These are phyloP conservation scores for Apis florea DNA, from an alignment of 1,140 invertebrate genomes.

Conservation along the genomic window DNA sequence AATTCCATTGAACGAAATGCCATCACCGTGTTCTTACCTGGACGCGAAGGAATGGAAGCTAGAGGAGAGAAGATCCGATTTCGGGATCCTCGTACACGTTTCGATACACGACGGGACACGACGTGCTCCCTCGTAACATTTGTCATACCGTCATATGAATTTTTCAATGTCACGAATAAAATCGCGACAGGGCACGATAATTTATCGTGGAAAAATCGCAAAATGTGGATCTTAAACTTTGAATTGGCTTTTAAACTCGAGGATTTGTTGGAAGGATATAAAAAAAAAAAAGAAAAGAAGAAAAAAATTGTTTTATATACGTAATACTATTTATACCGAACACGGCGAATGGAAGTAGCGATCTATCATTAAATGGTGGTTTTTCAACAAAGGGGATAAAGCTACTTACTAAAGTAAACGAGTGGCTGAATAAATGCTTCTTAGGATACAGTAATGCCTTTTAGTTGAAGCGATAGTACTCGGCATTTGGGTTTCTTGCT, in stretches of 20 bases:
- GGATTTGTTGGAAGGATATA: neutral
- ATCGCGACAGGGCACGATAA: neutral
- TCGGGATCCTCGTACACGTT: slow-evolving; percentile 16
- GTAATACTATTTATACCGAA: no score
- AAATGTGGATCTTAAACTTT: neutral
- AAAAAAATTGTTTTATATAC: neutral
- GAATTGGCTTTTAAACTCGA: neutral
- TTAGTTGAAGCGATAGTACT: slow-evolving; percentile 53
- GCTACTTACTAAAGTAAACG: slow-evolving; percentile 36
- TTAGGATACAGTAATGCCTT: slow-evolving; percentile 56
- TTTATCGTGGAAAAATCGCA: neutral
- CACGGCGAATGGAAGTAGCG: neutral
- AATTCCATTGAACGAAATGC: slow-evolving; percentile 76
- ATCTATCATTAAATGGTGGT: slow-evolving; percentile 2
- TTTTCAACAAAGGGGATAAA: slow-evolving; percentile 11
- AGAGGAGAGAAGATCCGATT: slow-evolving; percentile 23
- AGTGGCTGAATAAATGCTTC: slow-evolving; percentile 45
- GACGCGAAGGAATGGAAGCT: slow-evolving; percentile 62
- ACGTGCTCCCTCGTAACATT: slow-evolving; percentile 19
- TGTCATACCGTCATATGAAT: neutral
- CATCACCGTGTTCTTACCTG: slow-evolving; percentile 71
- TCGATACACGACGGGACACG: slow-evolving; percentile 28
- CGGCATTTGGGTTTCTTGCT: slow-evolving; percentile 22
- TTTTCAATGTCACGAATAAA: neutral
- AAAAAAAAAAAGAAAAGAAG: neutral